Evolutionary conservation across 2,888 invertebrate genomes (phyloP), one percentile per base, ranked within the genome.

Genomic region (Drosophila neoperkinsi): DNA sequence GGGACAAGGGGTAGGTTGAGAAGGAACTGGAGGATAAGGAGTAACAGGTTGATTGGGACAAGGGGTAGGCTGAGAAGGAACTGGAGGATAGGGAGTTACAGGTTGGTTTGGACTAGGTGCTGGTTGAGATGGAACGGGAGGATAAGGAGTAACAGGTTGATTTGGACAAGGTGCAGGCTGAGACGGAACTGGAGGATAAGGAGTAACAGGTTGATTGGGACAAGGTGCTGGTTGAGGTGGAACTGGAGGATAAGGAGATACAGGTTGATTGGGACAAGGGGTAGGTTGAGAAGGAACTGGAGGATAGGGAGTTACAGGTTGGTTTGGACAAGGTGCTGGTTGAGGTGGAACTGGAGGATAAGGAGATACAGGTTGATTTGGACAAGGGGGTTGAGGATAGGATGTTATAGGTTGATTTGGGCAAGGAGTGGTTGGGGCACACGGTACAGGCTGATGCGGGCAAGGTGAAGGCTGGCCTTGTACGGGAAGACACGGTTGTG

Each of bases 251-350:
- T 51, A 52, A 0, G 77, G 56, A 53, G 41, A 31, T 0, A 56
- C 36, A 0, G 55, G 18, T 55, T 21, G 41, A 25, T 38, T 64
- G 0, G 52, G 74, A 11, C 38, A 38, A 25, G 51, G 64, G 0
- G 36, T 6, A 0, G 36, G 16, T 3, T 28, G 49, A 1, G 25
- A 1, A 2, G 25, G n/a, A 31, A 34, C 30, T 13, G 16, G 57
- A 4, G 52, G 50, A 46, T 53, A 68, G 3, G 72, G 64, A 41
- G 18, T 18, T 0, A 43, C 41, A 3, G 56, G 67, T 16, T 66
- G 72, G 21, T 31, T 67, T 0, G 77, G 76, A 11, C 56, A 67
- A 3, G 73, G 71, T 0, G 7, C 1, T 0, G 68, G 60, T 1
- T 51, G 60, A 0, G 10, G 18, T 9, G 58, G 56, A 25, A 43